Conservation (phyloP, 2,113 vertebrate species). For the Perognathus longimembris region DNA sequence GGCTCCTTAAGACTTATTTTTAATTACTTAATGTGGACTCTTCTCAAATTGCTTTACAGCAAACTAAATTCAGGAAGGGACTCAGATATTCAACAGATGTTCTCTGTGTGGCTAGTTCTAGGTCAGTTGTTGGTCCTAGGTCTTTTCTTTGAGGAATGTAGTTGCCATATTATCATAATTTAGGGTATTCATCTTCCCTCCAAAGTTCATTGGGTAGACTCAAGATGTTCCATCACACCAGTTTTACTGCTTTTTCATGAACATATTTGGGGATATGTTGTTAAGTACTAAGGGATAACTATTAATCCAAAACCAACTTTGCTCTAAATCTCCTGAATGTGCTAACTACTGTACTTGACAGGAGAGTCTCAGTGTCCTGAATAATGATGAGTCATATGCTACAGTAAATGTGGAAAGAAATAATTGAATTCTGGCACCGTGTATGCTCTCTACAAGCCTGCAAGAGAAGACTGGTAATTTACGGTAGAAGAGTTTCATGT, state of each 20-base stretch:
- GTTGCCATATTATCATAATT: not conserved
- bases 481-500: constrained; percentile 33
- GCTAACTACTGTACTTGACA: not conserved
- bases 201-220: not conserved
- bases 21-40: not conserved
- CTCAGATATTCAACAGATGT: not conserved
- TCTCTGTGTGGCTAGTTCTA: not conserved
- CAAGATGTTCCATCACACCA: not conserved
- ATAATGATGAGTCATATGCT: constrained; percentile 6
- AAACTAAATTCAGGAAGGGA: not conserved
- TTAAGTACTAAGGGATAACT: constrained; percentile 6
- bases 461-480: constrained; percentile 29
- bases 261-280: not conserved
- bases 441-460: not conserved
- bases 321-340: constrained; percentile 1
- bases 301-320: not conserved
- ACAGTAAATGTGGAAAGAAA: constrained; percentile 3
- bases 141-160: not conserved
- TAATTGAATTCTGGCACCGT: constrained; percentile 3
- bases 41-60: not conserved
- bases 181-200: not conserved
- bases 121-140: not conserved
- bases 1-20: not conserved
- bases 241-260: not conserved
- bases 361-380: not conserved